These are phyloP conservation scores for Tadarida brasiliensis DNA, from an alignment of 2,797 vertebrate species.

Conservation along the genomic window DNA sequence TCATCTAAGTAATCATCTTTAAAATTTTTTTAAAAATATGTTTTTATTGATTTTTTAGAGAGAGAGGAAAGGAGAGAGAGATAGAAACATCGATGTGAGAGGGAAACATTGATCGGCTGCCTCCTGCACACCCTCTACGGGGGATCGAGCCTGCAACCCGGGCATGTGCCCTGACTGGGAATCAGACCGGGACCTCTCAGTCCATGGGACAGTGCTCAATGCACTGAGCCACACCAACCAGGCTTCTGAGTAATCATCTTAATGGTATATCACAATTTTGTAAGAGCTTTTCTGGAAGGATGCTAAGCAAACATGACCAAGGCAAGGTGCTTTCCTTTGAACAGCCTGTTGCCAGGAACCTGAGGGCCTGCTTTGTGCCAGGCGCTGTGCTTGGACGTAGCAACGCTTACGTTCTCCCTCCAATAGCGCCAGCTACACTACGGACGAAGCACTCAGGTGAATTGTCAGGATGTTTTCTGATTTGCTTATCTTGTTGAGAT, in stretches of 20 bases:
- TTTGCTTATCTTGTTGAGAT: constrained; percentile 64
- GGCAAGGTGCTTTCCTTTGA: background rate
- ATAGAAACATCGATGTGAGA: too few relatives aligned
- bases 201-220: too few relatives aligned
- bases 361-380: background rate
- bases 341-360: background rate
- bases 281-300: background rate
- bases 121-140: too few relatives aligned
- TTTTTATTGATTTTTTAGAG: too few relatives aligned
- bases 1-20: background rate
- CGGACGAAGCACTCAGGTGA: constrained; percentile 57
- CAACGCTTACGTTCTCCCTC: background rate
- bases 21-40: too few relatives aligned
- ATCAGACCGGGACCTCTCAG: too few relatives aligned
- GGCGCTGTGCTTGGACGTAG: background rate
- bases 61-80: too few relatives aligned
- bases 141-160: too few relatives aligned
- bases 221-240: too few relatives aligned
- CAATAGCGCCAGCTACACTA: background rate
- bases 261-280: background rate
- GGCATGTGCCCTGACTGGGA: too few relatives aligned
- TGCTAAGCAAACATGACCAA: background rate
- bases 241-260: background rate
- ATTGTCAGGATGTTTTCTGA: constrained; percentile 71
- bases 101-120: too few relatives aligned